Base-by-base conservation (phyloP, 30 jellyfish, hydroid and myxozoan species). In the Catostylus mosaicus region DNA sequence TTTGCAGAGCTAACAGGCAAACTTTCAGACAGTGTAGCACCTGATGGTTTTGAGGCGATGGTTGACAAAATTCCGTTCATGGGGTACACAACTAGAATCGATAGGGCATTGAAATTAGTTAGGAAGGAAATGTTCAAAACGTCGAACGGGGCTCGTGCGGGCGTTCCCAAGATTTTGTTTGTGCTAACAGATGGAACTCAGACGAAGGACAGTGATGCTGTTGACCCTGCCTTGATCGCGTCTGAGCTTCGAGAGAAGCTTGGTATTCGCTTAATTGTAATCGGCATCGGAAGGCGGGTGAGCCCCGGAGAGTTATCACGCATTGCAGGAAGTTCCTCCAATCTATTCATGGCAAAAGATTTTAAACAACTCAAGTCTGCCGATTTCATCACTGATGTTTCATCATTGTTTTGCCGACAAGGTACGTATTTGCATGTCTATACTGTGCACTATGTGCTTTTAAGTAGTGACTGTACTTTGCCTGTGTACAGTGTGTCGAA, bases 171-270 rank as follows among this genome's bases (percentile, higher is more conserved):
- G 63, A 66, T 82, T 11, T 59, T 84, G 12, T 47, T 84, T 46
- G 37, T 84, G 62, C 83, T 84, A 36, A 84, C 94, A 27, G 94
- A 84, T 40, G 94, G 94, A 19, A 80, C 62, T 46, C 94, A 84
- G 83, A 56, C 94, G 29, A 57, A 84, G 18, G 88, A 60, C 27
- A 33, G 82, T 16, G 94, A 73, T 84, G 87, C 94, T 16, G 82
- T 84, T 37, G 56, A 72, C 1, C 94, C 94, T 19, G 29, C 82
- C 37, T 19, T 27, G 36, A 72, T 82, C 35, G 82, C 63, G 38
- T 62, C 37, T 16, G 51, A 38, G 47, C 73, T 84, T 38, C 94
- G 73, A 50, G 77, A 84, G 23, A 80, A 78, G 45, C 45, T 60
- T 16, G 88, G 82, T 1, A 46, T 84, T 36, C 73, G 73, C 36